Percentiles rank a stretch among this genome's conserved stretches.
Evolutionary conservation across 2,888 invertebrate species (phyloP).

Genomic region (Chaitophorus viminalis): DNA sequence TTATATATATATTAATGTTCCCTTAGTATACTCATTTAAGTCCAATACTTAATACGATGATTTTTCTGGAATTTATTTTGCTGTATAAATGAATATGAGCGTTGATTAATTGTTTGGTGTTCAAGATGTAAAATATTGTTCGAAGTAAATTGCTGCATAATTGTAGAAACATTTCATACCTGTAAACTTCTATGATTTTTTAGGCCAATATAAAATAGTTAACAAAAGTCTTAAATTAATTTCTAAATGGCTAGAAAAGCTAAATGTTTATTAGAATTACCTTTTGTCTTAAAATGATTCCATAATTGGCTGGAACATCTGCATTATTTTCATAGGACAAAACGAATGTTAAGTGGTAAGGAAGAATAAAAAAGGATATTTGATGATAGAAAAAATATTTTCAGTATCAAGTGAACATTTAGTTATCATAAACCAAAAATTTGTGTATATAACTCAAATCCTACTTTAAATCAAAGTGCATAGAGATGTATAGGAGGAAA

Average conservation of each 20-base stretch:
- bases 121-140: constrained; percentile 56
- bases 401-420: neutral
- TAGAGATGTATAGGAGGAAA: neutral
- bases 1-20: neutral
- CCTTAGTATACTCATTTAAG: constrained; percentile 15
- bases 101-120: neutral
- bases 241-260: constrained; percentile 54
- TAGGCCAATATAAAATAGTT: constrained; percentile 26
- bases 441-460: neutral
- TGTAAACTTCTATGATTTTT: constrained; percentile 59
- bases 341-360: neutral
- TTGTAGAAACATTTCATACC: constrained; percentile 17
- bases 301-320: constrained; percentile 58
- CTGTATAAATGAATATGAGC: neutral
- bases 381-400: neutral
- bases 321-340: constrained; percentile 39
- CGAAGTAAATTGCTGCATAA: constrained; percentile 10
- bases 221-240: constrained; percentile 35
- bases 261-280: constrained; percentile 53
- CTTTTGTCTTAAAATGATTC: constrained; percentile 57
- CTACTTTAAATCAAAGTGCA: neutral
- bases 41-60: constrained; percentile 30
- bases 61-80: neutral
- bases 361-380: neutral
- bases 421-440: neutral